Percentiles rank a stretch among this genome's conserved stretches.
Evolutionary conservation across 2,113 vertebrate species (phyloP).

Genomic region (Eulemur rufifrons): DNA sequence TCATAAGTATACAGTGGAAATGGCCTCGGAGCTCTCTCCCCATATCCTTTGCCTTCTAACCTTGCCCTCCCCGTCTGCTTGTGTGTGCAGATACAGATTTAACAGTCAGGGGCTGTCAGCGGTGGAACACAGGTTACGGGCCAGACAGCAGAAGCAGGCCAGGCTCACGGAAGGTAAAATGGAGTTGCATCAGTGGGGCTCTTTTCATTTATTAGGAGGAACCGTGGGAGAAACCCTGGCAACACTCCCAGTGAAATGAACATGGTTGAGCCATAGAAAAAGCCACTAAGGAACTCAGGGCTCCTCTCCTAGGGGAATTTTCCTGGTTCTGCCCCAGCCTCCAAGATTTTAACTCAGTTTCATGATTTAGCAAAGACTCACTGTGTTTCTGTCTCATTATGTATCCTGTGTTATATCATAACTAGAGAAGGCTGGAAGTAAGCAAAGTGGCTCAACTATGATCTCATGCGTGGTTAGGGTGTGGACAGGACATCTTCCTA

Average conservation of each 20-base stretch:
- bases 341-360: neutral
- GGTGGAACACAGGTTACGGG: slow-evolving; percentile 87
- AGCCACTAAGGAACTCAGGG: neutral
- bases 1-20: neutral
- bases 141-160: slow-evolving; percentile 86
- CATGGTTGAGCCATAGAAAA: neutral
- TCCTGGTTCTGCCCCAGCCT: neutral
- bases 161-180: slow-evolving; percentile 87
- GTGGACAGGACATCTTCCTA: neutral
- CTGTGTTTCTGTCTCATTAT: neutral
- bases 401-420: neutral
- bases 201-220: neutral
- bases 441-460: neutral
- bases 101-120: slow-evolving; percentile 92
- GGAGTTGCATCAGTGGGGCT: fast-evolving
- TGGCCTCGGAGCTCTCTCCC: neutral
- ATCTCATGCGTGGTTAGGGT: neutral
- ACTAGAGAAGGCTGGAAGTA: neutral
- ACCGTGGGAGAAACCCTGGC: neutral
- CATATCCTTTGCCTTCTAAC: neutral
- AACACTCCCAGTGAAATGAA: neutral
- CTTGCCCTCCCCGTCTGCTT: fast-evolving
- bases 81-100: slow-evolving; percentile 92
- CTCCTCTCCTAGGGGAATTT: neutral
- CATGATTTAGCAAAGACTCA: neutral